Conservation (phyloP, 2,113 vertebrate genomes). For the Hippocampus barbouri region DNA sequence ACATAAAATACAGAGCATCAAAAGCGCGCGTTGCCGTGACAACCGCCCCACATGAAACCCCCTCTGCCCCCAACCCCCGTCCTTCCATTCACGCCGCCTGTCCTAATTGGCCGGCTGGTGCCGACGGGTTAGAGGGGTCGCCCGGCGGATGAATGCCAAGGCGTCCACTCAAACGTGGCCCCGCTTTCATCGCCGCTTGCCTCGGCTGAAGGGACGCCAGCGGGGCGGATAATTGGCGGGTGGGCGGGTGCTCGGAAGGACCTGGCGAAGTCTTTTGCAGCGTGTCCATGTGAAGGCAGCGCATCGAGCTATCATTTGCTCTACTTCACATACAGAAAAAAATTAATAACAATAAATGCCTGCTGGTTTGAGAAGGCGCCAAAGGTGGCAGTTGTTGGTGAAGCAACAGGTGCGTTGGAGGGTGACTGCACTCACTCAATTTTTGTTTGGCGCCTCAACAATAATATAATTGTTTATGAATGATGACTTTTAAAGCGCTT, state of each 20-base stretch:
- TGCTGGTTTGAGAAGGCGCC: not conserved
- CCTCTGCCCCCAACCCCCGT: slow-evolving; percentile 5
- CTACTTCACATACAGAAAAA: not conserved
- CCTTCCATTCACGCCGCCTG: slow-evolving; percentile 5
- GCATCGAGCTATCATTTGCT: not conserved
- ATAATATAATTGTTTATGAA: not conserved
- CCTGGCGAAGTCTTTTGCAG: not conserved
- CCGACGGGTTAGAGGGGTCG: slow-evolving; percentile 11
- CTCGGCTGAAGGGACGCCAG: not conserved
- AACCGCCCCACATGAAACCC: slow-evolving; percentile 18
- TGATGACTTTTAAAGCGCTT: not conserved
- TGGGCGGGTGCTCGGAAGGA: not conserved
- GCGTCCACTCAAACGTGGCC: not conserved
- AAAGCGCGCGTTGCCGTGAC: slow-evolving; percentile 38
- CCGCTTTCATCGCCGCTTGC: slow-evolving; percentile 20
- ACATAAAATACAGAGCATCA: slow-evolving; percentile 28
- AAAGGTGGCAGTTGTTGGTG: not conserved
- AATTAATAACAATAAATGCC: not conserved
- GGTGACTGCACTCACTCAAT: not conserved
- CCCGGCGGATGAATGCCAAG: slow-evolving; percentile 25
- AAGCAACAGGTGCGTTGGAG: slow-evolving; percentile 3
- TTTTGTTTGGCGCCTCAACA: not conserved
- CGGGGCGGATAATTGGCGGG: slow-evolving; percentile 20
- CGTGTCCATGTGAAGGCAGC: not conserved
- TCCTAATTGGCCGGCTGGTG: slow-evolving; percentile 40